Base-by-base conservation (phyloP, 2,888 invertebrate species). In the Sepiola atlantica region DNA sequence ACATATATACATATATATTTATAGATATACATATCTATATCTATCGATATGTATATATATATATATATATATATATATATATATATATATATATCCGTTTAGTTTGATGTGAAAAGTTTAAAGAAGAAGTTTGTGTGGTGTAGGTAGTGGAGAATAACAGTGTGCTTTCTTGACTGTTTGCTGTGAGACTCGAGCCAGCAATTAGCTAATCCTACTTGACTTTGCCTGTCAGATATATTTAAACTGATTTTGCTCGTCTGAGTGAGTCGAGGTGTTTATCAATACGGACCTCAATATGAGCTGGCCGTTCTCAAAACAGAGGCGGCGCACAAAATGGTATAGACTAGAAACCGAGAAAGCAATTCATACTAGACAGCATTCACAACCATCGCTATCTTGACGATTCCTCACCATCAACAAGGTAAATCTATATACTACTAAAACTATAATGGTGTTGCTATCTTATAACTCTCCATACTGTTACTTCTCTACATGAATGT, bases 201-300 rank as follows among this genome's bases (percentile, higher is more conserved):
- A 77, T 77, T 77, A 77, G 77, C 16, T 77, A 77, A 77, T 77
- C n/a, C n/a, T n/a, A n/a, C 77, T 77, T 77, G 77, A n/a, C 77
- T 77, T 77, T n/a, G 77, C 4, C 77, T 77, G 77, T 77, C 77
- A 77, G 77, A 32, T 32, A 32, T n/a, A 77, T 77, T n/a, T 77
- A 77, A 77, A 77, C n/a, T 32, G 16, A 77, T 77, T 77, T 77
- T n/a, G 77, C 77, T 32, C 18, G 16, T 77, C n/a, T n/a, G 32
- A 32, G 16, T 77, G 77, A 77, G 32, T 77, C 14, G 12, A n/a
- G 12, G 32, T 77, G 77, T 32, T 16, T 77, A 77, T 77, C 32
- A 77, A 77, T n/a, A 77, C 16, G 16, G 14, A n/a, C 12, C n/a
- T 0, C 32, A 14, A 21, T 18, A 77, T 32, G 77, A 77, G 21